Evolutionary conservation across 2,797 vertebrate species (phyloP).

Genomic region (Platyrinchus mystaceus): DNA sequence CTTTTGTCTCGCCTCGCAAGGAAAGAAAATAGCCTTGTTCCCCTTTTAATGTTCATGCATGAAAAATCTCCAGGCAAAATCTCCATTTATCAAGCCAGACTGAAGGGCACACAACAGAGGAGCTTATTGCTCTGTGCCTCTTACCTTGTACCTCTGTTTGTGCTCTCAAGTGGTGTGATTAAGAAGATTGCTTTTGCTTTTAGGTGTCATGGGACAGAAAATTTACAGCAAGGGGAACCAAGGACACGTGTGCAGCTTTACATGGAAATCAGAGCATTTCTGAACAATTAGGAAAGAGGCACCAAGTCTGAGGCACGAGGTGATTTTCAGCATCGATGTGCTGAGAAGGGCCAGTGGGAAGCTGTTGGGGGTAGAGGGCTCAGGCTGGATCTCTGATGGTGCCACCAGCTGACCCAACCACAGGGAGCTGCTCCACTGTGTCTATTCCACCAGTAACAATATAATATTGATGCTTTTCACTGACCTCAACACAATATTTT

Average conservation of each 20-base stretch:
- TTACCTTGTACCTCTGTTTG: conserved; percentile 32
- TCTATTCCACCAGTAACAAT: background rate
- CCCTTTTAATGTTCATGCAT: conserved; percentile 13
- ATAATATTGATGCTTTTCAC: background rate
- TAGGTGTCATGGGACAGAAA: background rate
- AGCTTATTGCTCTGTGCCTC: background rate
- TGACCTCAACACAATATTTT: background rate
- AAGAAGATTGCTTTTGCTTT: conserved; percentile 41
- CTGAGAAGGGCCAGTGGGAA: background rate
- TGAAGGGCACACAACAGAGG: conserved; percentile 10
- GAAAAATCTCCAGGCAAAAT: background rate
- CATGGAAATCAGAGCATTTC: background rate
- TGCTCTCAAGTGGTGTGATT: conserved; percentile 14
- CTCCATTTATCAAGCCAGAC: conserved; percentile 18
- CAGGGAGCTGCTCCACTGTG: background rate
- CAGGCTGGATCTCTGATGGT: background rate
- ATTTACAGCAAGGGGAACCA: background rate
- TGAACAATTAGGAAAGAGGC: background rate
- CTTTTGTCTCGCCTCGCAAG: background rate
- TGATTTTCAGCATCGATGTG: background rate
- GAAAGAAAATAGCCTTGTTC: conserved; percentile 41
- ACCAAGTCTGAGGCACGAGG: background rate
- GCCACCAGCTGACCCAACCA: background rate
- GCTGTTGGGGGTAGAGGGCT: background rate
- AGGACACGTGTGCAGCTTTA: background rate